Evolutionary conservation across 1,140 invertebrate genomes (phyloP), one percentile per base, ranked within the genome.

Genomic region (Microplitis mediator): DNA sequence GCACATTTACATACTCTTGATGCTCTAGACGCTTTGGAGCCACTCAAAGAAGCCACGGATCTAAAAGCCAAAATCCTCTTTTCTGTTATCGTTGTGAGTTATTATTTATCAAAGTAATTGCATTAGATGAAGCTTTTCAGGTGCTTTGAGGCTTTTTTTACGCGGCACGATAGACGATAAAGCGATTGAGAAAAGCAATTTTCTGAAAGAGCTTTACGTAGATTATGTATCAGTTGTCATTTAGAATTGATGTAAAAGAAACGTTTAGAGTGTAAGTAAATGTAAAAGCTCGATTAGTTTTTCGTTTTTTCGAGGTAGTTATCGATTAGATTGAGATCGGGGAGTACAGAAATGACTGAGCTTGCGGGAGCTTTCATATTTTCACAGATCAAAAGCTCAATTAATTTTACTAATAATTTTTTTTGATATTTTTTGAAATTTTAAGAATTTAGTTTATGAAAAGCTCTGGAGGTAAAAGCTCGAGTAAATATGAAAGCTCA

Each of bases 31-130:
- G 88, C 89, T 0, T 86, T 97, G 9, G 90, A 92, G 6, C 91
- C 95, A 62, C 88, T 98, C 8, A 89, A 91, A 60, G 91, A 95
- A 67, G 93, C 94, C 0, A 91, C 93, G 69, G 95, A 97, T 80
- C 89, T 98, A 31, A 98, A 98, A 88, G 92, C 92, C 52, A 98
- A 98, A 89, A 95, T 98, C 71, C 90, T 98, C 50, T 98, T 97
- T 84, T 98, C 96, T 62, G 94, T 98, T 58, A 92, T 97, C 78
- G 96, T 98, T 85, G 96, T 98, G 88, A 93, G 94, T 93, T 63
- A 23, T 23, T 23, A 23, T 23, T 23, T 23, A 6, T 32, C 35
- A 36, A 39, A 50, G 31, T 51, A 56, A 71, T 65, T 61, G 64
- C 60, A 64, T 70, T 74, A 74, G 39, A 72, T 78, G 76, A 76